These are phyloP conservation scores for Stichopus chloronotus DNA, from an alignment of 35 echinoderm and acorn worm species.

Conservation along the genomic window DNA sequence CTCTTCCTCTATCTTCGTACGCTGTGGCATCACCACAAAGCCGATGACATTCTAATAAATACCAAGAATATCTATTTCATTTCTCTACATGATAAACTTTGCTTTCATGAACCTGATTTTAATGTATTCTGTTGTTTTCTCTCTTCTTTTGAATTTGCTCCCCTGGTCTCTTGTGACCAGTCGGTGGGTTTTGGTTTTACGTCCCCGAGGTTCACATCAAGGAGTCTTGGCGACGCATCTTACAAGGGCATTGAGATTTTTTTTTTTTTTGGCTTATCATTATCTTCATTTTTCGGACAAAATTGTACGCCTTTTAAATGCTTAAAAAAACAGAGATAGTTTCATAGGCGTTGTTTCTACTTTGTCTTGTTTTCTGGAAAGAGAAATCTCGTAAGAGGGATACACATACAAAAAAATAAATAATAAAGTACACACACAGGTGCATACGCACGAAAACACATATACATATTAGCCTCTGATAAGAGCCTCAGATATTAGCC, in stretches of 20 bases:
- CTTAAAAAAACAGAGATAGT: no score
- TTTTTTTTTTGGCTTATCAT: neutral
- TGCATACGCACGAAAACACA: no score
- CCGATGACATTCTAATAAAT: slow-evolving; percentile 40
- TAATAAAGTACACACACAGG: no score
- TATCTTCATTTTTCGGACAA: no score
- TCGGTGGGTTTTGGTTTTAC: slow-evolving; percentile 1
- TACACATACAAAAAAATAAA: no score
- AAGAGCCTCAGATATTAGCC: no score
- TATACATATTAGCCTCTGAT: no score
- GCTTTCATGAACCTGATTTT: neutral
- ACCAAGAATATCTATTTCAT: slow-evolving; percentile 27
- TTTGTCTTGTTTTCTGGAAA: no score
- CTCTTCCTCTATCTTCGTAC: no score
- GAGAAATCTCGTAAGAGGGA: no score
- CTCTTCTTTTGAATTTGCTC: neutral
- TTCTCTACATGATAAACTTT: slow-evolving; percentile 3
- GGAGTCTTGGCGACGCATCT: slow-evolving; percentile 29
- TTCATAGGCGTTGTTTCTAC: no score
- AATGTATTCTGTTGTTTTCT: neutral
- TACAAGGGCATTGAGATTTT: neutral
- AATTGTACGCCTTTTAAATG: no score
- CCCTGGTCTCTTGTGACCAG: neutral
- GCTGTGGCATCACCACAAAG: neutral
- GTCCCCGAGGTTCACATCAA: slow-evolving; percentile 11